Percentiles rank a stretch among this genome's conserved stretches.
These are phyloP conservation scores for Scatophagus argus DNA, from an alignment of 2,113 vertebrate genomes.

Conservation along the genomic window DNA sequence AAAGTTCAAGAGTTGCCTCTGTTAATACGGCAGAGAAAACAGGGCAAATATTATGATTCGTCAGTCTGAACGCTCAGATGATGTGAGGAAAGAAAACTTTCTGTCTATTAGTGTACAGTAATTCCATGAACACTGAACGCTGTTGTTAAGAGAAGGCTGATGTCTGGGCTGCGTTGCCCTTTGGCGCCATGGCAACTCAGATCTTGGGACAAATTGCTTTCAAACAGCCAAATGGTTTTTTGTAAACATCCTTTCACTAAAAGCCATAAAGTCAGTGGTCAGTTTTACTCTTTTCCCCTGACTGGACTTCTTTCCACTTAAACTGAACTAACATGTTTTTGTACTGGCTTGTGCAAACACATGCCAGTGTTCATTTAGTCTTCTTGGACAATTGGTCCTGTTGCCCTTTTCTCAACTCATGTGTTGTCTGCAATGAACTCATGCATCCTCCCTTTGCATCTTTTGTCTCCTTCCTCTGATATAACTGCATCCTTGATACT, in stretches of 20 bases:
- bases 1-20: not conserved
- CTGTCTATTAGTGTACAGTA: slow-evolving; percentile 4
- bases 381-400: not conserved
- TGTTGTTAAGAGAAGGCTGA: not conserved
- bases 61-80: not conserved
- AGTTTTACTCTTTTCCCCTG: not conserved
- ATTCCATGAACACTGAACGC: not conserved
- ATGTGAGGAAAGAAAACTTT: not conserved
- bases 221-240: not conserved
- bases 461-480: not conserved
- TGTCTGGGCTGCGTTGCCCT: not conserved
- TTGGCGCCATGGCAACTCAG: slow-evolving; percentile 20
- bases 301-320: not conserved
- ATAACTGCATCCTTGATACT: not conserved
- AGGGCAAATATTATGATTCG: not conserved
- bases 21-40: not conserved
- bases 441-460: not conserved
- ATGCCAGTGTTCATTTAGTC: not conserved
- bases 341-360: not conserved
- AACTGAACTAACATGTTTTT: slow-evolving; percentile 1
- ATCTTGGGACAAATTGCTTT: slow-evolving; percentile 28
- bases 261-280: not conserved
- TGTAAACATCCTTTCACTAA: not conserved
- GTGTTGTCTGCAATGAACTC: not conserved
- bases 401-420: not conserved